Evolutionary conservation across 2,797 vertebrate genomes (phyloP).

Genomic region (Neosilurus mollespiculum): DNA sequence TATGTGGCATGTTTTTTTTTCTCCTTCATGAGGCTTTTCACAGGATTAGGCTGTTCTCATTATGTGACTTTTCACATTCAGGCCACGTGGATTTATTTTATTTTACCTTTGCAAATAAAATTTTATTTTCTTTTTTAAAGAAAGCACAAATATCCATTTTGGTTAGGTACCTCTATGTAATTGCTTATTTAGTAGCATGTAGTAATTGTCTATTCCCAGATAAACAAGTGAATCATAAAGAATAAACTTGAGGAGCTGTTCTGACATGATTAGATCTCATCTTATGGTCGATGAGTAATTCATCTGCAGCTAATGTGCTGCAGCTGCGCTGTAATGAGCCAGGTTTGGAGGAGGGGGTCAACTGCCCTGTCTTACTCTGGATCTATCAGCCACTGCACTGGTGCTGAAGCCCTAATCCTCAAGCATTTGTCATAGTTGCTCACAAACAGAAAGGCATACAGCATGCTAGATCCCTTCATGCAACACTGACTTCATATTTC

Average conservation of each 20-base stretch:
- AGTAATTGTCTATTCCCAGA: constrained; percentile 32
- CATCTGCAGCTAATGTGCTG: constrained; percentile 73
- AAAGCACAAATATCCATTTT: neutral
- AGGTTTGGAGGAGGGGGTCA: constrained; percentile 40
- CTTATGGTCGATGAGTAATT: constrained; percentile 72
- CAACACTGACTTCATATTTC: constrained; percentile 14
- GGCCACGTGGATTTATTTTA: neutral
- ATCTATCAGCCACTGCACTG: constrained; percentile 46
- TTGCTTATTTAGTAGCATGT: neutral
- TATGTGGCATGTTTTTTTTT: neutral
- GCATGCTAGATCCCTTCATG: neutral
- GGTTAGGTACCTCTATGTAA: constrained; percentile 2
- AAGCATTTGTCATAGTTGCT: neutral
- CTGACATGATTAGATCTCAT: constrained; percentile 70
- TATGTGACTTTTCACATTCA: neutral
- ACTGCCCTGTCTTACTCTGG: constrained; percentile 38
- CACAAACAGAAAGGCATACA: neutral
- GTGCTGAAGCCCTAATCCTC: constrained; percentile 23
- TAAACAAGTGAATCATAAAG: constrained; percentile 49
- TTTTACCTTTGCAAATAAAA: neutral
- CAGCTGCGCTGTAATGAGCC: constrained; percentile 70
- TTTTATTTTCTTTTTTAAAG: constrained; percentile 14
- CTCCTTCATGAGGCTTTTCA: neutral
- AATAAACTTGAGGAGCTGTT: constrained; percentile 61
- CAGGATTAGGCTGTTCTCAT: neutral